Evolutionary conservation across 2,888 invertebrate species (phyloP), one percentile per base, ranked within the genome.

Genomic region (Drosophila nr. fundita): DNA sequence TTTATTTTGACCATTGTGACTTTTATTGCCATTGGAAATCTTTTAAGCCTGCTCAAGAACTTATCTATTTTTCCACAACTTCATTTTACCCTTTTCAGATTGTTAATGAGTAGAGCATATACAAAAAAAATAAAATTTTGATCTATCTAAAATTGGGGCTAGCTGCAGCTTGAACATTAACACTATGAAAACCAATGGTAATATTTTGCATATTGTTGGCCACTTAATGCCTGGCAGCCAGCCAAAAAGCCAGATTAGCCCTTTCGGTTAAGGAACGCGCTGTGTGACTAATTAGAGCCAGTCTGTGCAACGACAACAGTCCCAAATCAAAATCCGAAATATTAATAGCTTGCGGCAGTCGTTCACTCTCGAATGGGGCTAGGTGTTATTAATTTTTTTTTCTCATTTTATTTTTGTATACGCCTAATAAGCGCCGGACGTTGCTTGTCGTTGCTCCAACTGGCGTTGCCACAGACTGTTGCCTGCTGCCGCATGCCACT

Each of bases 381-480:
- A 34, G 32, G 49, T 49, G 38, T 52, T 64, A 29, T 45, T 45
- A 32, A 32, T 40, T 54, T 32, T 42, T 63, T 62, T 27, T 50
- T 60, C 38, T 36, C 48, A 48, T 50, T 38, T 42, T n/a, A 34
- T 63, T 15, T 64, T 49, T 42, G 49, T 73, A n/a, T 34, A 58
- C 68, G 83, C 76, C 77, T 88, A 88, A 85, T 88, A 90, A 90
- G 87, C 86, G 72, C 73, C 88, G 87, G 90, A 83, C 84, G 89
- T 68, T 68, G 83, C 72, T 80, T 80, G 89, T 84, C 82, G 89
- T 71, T 59, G 58, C 68, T 78, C 87, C 72, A 60, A 74, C 38
- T 67, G 70, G 32, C 64, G 30, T 55, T 48, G 76, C 80, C 83
- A 67, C 61, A 15, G 45, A 45, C 4, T 45, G 45, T 8, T 45